These are phyloP conservation scores for Yponomeuta sedellus DNA, from an alignment of 2,888 invertebrate species.

Conservation along the genomic window DNA sequence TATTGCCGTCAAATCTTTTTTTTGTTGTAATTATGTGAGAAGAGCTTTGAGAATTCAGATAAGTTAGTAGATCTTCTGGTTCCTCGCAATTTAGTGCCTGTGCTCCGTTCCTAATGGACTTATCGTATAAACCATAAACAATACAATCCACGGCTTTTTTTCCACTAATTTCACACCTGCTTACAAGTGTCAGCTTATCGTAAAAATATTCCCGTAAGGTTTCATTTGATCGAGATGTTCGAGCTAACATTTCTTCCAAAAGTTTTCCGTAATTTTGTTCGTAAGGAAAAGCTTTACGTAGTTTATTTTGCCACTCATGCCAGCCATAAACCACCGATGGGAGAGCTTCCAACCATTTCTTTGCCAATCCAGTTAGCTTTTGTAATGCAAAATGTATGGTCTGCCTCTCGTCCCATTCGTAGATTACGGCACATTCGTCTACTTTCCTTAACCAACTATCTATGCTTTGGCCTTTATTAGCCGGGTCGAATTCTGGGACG, in stretches of 20 bases:
- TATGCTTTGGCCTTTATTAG: slow-evolving; percentile 17
- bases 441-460: slow-evolving; percentile 23
- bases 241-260: slow-evolving; percentile 25
- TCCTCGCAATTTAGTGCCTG: slow-evolving; percentile 23
- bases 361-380: slow-evolving; percentile 25
- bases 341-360: slow-evolving; percentile 26
- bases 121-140: slow-evolving; percentile 25
- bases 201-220: slow-evolving; percentile 23
- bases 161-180: slow-evolving; percentile 24
- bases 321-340: slow-evolving; percentile 24
- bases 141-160: slow-evolving; percentile 27
- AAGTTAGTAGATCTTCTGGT: slow-evolving; percentile 23
- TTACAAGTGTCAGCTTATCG: slow-evolving; percentile 22
- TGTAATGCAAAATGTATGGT: slow-evolving; percentile 25
- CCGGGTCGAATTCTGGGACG: slow-evolving; percentile 20
- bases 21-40: not conserved
- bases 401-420: slow-evolving; percentile 25
- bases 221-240: slow-evolving; percentile 19
- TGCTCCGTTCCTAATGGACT: slow-evolving; percentile 21
- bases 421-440: slow-evolving; percentile 22
- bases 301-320: slow-evolving; percentile 25
- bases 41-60: slow-evolving; percentile 18
- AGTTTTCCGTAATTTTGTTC: slow-evolving; percentile 24
- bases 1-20: not conserved
- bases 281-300: slow-evolving; percentile 25